These are phyloP conservation scores for Tipula helvola DNA, from an alignment of 2,888 invertebrate species.

Conservation along the genomic window DNA sequence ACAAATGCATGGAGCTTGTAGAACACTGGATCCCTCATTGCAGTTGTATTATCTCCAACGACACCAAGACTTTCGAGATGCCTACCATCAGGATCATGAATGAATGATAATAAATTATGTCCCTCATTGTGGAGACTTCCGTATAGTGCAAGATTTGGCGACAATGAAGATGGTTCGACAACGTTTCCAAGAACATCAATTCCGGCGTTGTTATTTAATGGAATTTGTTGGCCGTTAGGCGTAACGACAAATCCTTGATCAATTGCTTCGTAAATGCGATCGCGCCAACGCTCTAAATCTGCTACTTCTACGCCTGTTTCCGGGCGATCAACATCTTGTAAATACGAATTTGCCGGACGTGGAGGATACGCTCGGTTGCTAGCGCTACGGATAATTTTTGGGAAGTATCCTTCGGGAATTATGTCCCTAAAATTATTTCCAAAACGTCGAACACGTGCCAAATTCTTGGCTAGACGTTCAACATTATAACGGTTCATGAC, in stretches of 20 bases:
- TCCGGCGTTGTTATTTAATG: conserved; percentile 31
- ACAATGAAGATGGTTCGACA: conserved; percentile 23
- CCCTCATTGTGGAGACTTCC: conserved; percentile 29
- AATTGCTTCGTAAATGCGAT: conserved; percentile 60
- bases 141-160: conserved; percentile 19
- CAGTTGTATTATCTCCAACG: conserved; percentile 21
- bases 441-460: conserved; percentile 50
- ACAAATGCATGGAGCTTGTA: conserved; percentile 31
- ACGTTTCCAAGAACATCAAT: conserved; percentile 29
- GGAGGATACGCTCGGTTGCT: conserved; percentile 62
- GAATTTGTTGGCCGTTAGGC: conserved; percentile 17
- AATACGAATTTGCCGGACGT: conserved; percentile 44
- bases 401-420: conserved; percentile 67
- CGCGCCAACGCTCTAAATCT: conserved; percentile 62
- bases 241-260: conserved; percentile 50
- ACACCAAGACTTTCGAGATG: conserved; percentile 15
- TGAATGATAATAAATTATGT: conserved; percentile 23
- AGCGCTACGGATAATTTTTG: conserved; percentile 57
- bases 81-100: conserved; percentile 26
- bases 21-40: conserved; percentile 31
- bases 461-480: conserved; percentile 59
- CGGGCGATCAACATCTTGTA: conserved; percentile 53
- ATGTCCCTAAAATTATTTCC: conserved; percentile 51
- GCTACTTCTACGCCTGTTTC: conserved; percentile 41
- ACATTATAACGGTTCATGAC: conserved; percentile 51